Percentiles rank a stretch among this genome's conserved stretches.
Conservation (phyloP, 2,888 invertebrate species). For the Schizotus pectinicornis region DNA sequence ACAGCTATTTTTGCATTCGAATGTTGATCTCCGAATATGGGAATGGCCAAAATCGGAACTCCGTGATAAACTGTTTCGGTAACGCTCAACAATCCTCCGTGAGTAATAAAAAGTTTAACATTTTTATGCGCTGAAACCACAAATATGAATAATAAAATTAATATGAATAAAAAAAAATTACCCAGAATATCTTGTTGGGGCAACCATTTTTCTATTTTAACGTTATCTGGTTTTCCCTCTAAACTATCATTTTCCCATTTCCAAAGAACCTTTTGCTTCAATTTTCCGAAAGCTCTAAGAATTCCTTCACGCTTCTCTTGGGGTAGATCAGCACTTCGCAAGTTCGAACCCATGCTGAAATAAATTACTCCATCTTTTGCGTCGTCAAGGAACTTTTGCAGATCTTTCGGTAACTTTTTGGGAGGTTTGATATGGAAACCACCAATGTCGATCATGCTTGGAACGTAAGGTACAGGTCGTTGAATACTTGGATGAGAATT, state of each 20-base stretch:
- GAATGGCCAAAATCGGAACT: conserved; percentile 27
- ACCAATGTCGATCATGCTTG: conserved; percentile 64
- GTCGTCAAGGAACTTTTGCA: conserved; percentile 61
- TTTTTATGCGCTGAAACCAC: conserved; percentile 15
- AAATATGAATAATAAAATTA: neutral
- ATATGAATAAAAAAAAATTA: conserved; percentile 20
- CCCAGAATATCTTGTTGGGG: conserved; percentile 49
- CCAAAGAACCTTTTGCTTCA: conserved; percentile 70
- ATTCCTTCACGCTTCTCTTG: conserved; percentile 61
- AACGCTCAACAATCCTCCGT: conserved; percentile 18
- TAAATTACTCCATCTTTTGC: conserved; percentile 63
- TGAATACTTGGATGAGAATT: conserved; percentile 61
- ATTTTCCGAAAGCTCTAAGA: conserved; percentile 62
- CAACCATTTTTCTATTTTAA: conserved; percentile 52
- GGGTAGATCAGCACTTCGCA: conserved; percentile 64
- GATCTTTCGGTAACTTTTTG: conserved; percentile 51
- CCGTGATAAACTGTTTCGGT: conserved; percentile 29
- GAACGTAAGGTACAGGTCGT: conserved; percentile 59
- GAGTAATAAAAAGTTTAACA: conserved; percentile 22
- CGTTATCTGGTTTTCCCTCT: conserved; percentile 49
- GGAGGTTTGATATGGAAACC: conserved; percentile 58
- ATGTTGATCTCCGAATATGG: conserved; percentile 25
- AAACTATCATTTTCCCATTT: conserved; percentile 68
- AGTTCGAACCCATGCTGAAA: conserved; percentile 67
- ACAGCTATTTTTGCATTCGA: conserved; percentile 6